Base-by-base conservation (phyloP, 1,140 invertebrate genomes). In the Bradynema listronoti region DNA sequence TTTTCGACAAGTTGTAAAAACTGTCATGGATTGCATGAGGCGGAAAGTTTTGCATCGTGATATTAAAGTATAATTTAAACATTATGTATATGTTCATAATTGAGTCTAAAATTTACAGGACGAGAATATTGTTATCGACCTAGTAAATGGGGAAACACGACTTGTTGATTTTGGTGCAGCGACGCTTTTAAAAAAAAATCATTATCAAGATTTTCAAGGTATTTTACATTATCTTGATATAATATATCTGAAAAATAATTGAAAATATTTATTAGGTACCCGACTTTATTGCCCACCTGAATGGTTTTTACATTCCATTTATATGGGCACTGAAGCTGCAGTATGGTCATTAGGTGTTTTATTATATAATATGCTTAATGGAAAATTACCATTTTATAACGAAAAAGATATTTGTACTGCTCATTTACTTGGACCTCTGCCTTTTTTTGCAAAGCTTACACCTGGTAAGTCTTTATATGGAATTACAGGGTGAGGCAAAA, bases 321-420 rank as follows among this genome's bases (percentile, higher is more conserved):
- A 86, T 65, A 78, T 84, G 68, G 85, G 83, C 19, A 70, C 77
- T 2, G 79, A 83, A 32, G 84, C 84, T 24, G 84, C 85, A 1
- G 84, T 86, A 1, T 86, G 85, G 85, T 85, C 84, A 0, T 73
- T 86, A 29, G 85, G 85, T 32, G 84, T 86, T 56, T 79, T 86
- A 0, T 78, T 86, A 2, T 86, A 81, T 69, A 84, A 85, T 71
- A 84, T 86, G 83, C 83, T 86, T 6, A 85, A 83, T 71, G 85
- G 85, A n/a, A 84, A 85, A 73, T 84, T 86, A 74, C 85, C 85
- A 27, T 86, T 85, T 73, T 83, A 84, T 71, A 78, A 81, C 58
- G 85, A 86, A 70, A 82, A 85, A 53, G 83, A 86, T 72, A 86
- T 86, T 61, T 73, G 64, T 45, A 69, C 67, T 9, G 41, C 56